Evolutionary conservation across 2,888 invertebrate genomes (phyloP).

Genomic region (Reticulitermes lucifugus): DNA sequence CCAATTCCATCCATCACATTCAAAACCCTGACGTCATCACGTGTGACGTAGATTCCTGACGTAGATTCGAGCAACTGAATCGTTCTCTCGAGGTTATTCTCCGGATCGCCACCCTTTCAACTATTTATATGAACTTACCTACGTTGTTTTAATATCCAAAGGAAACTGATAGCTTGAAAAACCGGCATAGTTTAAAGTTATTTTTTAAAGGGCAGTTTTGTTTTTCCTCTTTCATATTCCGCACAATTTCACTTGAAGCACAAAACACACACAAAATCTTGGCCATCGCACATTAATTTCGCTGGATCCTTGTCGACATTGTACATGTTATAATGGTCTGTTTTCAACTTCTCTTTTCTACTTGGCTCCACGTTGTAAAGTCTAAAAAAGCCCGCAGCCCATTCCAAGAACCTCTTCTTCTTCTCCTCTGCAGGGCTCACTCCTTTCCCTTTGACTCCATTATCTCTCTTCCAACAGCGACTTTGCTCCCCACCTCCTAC

Average conservation of each 20-base stretch:
- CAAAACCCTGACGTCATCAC: not conserved
- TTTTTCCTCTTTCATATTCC: not conserved
- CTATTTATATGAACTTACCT: not conserved
- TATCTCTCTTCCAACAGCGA: conserved; percentile 5
- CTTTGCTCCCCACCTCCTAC: not conserved
- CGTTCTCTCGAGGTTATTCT: not conserved
- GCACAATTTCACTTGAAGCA: not conserved
- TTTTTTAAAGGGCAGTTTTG: not conserved
- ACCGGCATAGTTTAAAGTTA: not conserved
- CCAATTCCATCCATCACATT: not conserved
- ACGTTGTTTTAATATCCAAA: not conserved
- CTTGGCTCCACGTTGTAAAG: not conserved
- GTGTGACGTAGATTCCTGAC: not conserved
- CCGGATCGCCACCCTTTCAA: not conserved
- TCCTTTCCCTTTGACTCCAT: not conserved
- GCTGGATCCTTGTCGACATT: not conserved
- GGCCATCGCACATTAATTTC: not conserved
- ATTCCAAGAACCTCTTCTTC: conserved; percentile 29
- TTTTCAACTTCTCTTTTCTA: not conserved
- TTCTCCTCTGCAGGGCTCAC: not conserved
- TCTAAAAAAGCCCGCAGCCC: conserved; percentile 30
- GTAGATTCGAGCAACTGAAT: not conserved
- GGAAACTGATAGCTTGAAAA: not conserved
- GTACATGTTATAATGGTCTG: not conserved
- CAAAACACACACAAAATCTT: not conserved